phyloP scores from a whole-genome alignment of 2,888 invertebrate species.

The Seladonia tumulorum region DNA sequence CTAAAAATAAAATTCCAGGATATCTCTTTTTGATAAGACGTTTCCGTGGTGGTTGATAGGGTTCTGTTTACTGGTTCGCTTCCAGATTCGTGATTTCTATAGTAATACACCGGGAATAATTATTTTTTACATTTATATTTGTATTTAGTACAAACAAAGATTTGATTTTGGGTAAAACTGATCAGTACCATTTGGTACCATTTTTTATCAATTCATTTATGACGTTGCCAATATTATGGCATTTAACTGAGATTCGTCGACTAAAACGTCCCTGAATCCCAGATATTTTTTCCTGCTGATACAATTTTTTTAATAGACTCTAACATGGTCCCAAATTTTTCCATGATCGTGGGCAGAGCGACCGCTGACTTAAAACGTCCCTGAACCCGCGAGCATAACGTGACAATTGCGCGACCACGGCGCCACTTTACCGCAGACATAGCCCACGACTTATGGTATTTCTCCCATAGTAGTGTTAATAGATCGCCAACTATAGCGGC shows the following conservation, averaged over 20 bases:
- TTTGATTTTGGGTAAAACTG: too few relatives aligned
- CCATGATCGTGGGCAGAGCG: neutral
- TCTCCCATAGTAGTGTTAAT: neutral
- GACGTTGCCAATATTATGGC: too few relatives aligned
- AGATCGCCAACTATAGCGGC: neutral
- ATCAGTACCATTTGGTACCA: too few relatives aligned
- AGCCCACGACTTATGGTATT: slow-evolving; percentile 9
- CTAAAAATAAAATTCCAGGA: slow-evolving; percentile 65
- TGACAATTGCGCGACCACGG: neutral
- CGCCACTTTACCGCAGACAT: slow-evolving; percentile 10
- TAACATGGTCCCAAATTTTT: neutral
- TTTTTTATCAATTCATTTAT: too few relatives aligned
- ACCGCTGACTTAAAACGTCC: neutral
- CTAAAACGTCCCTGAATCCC: too few relatives aligned
- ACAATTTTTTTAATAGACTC: neutral
- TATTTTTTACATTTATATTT: neutral
- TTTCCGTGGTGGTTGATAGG: slow-evolving; percentile 66
- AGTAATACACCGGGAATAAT: neutral
- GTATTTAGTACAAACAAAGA: too few relatives aligned
- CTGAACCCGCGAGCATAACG: neutral
- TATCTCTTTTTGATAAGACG: slow-evolving; percentile 63
- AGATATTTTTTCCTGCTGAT: neutral
- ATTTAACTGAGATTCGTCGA: too few relatives aligned
- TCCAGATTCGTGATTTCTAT: neutral
- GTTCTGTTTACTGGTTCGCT: slow-evolving; percentile 50